Conservation (phyloP, 2,113 vertebrate genomes). For the Rhinolophus sinicus region DNA sequence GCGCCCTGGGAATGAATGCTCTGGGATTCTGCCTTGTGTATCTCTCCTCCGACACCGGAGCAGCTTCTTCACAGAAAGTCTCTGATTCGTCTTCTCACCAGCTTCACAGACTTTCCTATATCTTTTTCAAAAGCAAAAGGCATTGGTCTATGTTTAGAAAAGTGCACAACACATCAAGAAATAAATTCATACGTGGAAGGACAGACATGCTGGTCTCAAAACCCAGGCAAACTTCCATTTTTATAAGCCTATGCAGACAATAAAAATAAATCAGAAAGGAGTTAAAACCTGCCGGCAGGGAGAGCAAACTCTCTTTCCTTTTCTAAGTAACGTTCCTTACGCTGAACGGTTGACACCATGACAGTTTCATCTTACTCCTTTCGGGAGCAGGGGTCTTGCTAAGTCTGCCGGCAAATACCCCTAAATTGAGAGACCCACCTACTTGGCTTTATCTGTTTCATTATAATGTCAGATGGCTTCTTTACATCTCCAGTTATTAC, state of each 20-base stretch:
- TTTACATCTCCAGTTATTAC: background rate
- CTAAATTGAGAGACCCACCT: background rate
- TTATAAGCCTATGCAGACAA: slow-evolving; percentile 54
- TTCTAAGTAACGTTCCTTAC: background rate
- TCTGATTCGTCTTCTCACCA: background rate
- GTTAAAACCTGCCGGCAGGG: background rate
- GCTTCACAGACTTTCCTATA: background rate
- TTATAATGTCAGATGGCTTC: background rate
- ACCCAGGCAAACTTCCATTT: slow-evolving; percentile 59
- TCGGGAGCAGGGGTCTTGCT: background rate
- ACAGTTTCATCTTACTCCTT: background rate
- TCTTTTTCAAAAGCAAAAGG: background rate
- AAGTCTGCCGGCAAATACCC: background rate
- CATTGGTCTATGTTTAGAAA: slow-evolving; percentile 45
- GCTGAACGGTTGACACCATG: background rate
- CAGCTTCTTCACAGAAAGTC: background rate
- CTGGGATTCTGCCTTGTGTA: background rate
- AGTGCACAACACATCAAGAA: slow-evolving; percentile 38
- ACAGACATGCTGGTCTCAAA: slow-evolving; percentile 49
- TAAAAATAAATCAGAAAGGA: slow-evolving; percentile 58
- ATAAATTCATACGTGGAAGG: slow-evolving; percentile 39
- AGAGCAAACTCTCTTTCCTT: background rate
- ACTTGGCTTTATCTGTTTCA: slow-evolving; percentile 12
- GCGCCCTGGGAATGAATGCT: background rate
- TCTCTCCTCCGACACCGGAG: background rate